Evolutionary conservation across 2,797 vertebrate species (phyloP).

Genomic region (Sebastiscus albofasciatus): DNA sequence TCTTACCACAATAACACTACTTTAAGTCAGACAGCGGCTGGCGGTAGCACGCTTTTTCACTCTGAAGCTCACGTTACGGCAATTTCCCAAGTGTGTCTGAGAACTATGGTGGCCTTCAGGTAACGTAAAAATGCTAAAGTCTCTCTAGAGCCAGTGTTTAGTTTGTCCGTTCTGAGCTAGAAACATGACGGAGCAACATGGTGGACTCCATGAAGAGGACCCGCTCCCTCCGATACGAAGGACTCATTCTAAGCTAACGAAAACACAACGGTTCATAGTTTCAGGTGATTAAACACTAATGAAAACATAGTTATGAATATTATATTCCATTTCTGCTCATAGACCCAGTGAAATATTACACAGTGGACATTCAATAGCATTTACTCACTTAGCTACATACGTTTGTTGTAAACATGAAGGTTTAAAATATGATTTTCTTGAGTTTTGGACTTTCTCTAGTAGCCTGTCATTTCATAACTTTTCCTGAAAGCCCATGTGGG

Average conservation of each 20-base stretch:
- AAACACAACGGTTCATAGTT: not conserved
- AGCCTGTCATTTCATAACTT: not conserved
- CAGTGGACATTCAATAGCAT: not conserved
- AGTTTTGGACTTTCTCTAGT: not conserved
- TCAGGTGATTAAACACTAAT: not conserved
- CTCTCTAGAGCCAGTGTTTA: not conserved
- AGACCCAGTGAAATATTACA: not conserved
- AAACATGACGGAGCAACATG: not conserved
- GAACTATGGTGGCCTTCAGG: too few species aligned
- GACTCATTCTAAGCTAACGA: not conserved
- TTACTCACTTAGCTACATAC: not conserved
- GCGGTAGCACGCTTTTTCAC: accelerated
- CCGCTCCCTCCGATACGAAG: not conserved
- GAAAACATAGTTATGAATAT: not conserved
- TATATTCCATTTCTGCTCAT: not conserved
- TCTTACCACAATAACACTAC: accelerated
- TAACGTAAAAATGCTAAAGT: accelerated
- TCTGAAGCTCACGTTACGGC: not conserved
- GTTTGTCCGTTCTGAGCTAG: not conserved
- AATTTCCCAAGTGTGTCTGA: too few species aligned
- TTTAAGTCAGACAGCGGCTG: accelerated
- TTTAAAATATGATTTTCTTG: not conserved
- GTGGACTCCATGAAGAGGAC: not conserved
- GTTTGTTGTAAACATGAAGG: not conserved
- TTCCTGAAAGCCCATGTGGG: not conserved